Evolutionary conservation across 2,113 vertebrate genomes (phyloP), one percentile per base, ranked within the genome.

Genomic region (Siniperca knerii): DNA sequence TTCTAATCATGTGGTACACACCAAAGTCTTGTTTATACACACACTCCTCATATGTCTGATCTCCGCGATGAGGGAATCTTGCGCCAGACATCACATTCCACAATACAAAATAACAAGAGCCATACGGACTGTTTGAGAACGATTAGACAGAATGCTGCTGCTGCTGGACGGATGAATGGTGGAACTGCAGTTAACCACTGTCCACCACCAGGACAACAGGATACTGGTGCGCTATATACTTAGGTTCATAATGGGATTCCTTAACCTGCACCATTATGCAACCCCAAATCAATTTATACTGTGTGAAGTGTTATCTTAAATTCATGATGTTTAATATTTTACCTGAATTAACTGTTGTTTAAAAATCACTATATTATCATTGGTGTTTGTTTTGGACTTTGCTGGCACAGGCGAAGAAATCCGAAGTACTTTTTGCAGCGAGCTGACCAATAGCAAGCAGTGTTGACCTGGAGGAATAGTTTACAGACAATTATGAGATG

Each of bases 1-100:
- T 92, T 87, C 71, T 70, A 81, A 87, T 88, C 89, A 75, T 74
- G 79, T 77, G 69, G 69, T 70, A 21, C 6, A 44, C 64, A 42
- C 42, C 58, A 74, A 71, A 79, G 83, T 74, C 74, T 71, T 84
- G 82, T 89, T 86, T 77, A 88, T 71, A 54, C 72, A 79, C 64
- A 79, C 52, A 54, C 70, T 70, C 35, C 57, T 29, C 64, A 75
- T 61, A 81, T 18, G 50, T 70, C 44, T 85, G 75, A 87, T 75
- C 74, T 77, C 35, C 33, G 78, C 16, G 50, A 48, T 81, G 83
- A 85, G 66, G 33, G 77, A 77, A 74, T 58, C 79, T 71, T 67
- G 88, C 78, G 0, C 18, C 77, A 86, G 80, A 35, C 64, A 21
- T 82, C 23, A 7, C 67, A 70, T 76, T 80, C 69, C 83, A 50